Conservation (phyloP, 2,888 invertebrate genomes). For the Ligdia adustata region DNA sequence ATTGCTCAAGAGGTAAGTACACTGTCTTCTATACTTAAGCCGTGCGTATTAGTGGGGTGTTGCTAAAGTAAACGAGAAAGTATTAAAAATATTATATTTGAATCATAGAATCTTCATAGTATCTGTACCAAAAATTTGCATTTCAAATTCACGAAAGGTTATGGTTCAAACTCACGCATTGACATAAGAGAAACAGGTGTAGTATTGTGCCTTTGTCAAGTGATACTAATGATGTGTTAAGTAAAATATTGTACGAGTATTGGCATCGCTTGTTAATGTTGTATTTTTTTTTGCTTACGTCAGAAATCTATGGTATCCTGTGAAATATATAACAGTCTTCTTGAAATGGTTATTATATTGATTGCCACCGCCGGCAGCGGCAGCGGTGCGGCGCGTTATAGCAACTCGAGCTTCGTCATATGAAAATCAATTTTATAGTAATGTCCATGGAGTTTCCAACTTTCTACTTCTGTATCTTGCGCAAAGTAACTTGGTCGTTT, state of each 20-base stretch:
- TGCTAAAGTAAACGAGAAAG: neutral
- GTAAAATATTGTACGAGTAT: too few relatives aligned
- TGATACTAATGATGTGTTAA: neutral
- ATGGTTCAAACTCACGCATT: neutral
- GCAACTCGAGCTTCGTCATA: constrained; percentile 18
- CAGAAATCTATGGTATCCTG: too few relatives aligned
- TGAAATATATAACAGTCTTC: too few relatives aligned
- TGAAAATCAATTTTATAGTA: constrained; percentile 23
- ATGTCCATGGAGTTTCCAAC: constrained; percentile 18
- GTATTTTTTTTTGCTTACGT: too few relatives aligned
- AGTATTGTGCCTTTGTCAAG: neutral
- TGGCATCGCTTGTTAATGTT: too few relatives aligned
- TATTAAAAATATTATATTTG: neutral
- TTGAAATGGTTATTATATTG: neutral
- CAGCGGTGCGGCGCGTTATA: too few relatives aligned
- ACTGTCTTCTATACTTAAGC: neutral
- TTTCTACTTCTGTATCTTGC: constrained; percentile 19
- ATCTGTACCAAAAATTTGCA: constrained; percentile 1
- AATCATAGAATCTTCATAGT: neutral
- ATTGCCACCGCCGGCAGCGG: constrained; percentile 1
- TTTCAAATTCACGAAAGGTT: constrained; percentile 1
- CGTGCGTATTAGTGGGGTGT: too few relatives aligned
- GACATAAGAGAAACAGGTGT: neutral
- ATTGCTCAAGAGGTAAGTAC: neutral
- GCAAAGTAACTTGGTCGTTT: constrained; percentile 11